Conservation (phyloP, 2,113 vertebrate genomes). For the Rhombomys opimus region DNA sequence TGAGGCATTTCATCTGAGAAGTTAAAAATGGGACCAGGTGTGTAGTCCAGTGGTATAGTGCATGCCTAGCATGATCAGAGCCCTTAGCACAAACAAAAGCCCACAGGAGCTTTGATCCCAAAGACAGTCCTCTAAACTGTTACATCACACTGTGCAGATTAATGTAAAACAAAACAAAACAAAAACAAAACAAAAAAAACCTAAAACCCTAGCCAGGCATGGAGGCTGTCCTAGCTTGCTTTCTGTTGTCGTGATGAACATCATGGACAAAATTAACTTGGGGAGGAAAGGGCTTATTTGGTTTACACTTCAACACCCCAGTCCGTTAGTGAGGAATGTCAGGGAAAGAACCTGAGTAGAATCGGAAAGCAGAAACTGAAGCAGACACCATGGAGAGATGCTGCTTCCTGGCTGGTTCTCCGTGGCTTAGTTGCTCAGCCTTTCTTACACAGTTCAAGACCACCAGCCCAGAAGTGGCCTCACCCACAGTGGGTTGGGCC, state of each 20-base stretch:
- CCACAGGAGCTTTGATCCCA: no score
- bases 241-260: neutral
- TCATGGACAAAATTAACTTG: neutral
- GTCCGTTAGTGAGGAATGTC: neutral
- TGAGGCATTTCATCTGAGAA: neutral
- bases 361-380: neutral
- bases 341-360: neutral
- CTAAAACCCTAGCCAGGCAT: neutral
- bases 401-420: neutral
- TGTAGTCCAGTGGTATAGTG: neutral
- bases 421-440: no score
- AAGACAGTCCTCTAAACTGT: neutral
- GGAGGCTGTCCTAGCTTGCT: no score
- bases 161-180: neutral
- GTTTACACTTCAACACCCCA: neutral
- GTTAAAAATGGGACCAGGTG: neutral
- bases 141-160: neutral
- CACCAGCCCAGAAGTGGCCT: neutral
- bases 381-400: neutral
- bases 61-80: no score
- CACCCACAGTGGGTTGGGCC: neutral
- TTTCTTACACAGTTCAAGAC: neutral
- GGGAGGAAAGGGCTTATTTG: neutral
- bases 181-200: no score
- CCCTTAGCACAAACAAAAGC: neutral